Evolutionary conservation across 1,140 invertebrate species (phyloP), one percentile per base, ranked within the genome.

Genomic region (Tribolium madens): DNA sequence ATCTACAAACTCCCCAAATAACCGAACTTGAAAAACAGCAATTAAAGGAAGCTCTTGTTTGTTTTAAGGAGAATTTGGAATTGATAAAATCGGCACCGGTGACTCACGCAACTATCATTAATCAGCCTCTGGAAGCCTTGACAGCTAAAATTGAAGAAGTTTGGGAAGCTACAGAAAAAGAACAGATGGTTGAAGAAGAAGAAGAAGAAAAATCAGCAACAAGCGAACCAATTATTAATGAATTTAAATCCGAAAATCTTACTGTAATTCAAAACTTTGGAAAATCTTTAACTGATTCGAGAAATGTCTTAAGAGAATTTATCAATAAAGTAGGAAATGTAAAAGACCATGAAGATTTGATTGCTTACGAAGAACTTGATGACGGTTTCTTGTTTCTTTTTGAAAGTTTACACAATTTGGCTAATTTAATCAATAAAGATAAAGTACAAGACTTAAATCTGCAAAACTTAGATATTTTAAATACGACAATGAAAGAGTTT

Each of bases 121-220:
- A 76, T 47, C n/a, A 47, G 31, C 78, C 77, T 14, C 17, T 80
- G 6, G 26, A 76, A 46, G 18, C 50, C n/a, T 36, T 81, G 18
- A 71, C 52, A 14, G 76, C 70, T 36, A 73, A 76, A 70, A 70
- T 79, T 13, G 78, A 78, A 53, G 75, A 79, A 47, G 17, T 78
- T 10, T 53, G 78, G 60, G 48, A 72, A 47, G 17, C 14, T 71
- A 10, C 31, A 10, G 14, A 69, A 36, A 33, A 69, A 69, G 31
- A 57, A 57, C 50, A 52, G 50, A 9, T 57, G 52, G 57, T 64
- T 31, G 57, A 33, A 64, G 57, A 64, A 57, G 57, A 64, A 31
- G 53, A 60, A 33, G 57, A 64, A 33, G 21, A 31, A 64, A 64
- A 33, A 33, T 64, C 57, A 2, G 31, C 21, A n/a, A 64, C 21